These are phyloP conservation scores for Nephrotoma flavescens DNA, from an alignment of 2,888 invertebrate genomes.

Conservation along the genomic window DNA sequence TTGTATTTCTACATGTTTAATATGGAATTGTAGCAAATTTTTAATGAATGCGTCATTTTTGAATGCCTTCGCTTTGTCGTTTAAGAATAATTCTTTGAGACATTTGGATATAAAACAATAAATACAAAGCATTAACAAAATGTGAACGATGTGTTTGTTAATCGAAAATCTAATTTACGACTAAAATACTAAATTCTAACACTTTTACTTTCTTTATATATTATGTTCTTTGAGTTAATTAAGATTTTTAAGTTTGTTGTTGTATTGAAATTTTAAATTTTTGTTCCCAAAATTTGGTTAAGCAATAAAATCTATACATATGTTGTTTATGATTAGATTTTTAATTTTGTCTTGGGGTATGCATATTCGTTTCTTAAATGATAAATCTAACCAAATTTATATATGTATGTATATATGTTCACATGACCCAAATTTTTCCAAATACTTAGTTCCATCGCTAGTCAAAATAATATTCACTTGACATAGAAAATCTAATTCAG, in stretches of 20 bases:
- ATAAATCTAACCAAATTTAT: not conserved
- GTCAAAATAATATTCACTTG: not conserved
- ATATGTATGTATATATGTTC: not conserved
- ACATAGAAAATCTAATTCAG: not conserved
- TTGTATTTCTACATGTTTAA: not conserved
- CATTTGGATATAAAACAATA: not conserved
- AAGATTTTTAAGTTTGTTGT: not conserved
- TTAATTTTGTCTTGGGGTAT: not conserved
- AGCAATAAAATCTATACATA: no score
- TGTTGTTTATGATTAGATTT: not conserved
- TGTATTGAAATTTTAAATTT: not conserved
- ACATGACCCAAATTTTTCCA: not conserved
- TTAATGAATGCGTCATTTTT: not conserved
- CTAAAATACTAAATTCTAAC: not conserved
- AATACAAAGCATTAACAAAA: not conserved
- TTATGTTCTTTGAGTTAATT: not conserved
- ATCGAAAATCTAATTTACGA: not conserved
- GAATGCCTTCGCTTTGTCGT: not conserved
- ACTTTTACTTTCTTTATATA: not conserved
- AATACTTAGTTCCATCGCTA: not conserved
- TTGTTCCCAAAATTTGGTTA: not conserved
- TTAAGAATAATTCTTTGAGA: not conserved
- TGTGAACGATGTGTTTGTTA: not conserved
- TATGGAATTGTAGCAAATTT: not conserved
- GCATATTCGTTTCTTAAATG: not conserved